Evolutionary conservation across 2,113 vertebrate genomes (phyloP).

Genomic region (Ptychochromis oligacanthus): DNA sequence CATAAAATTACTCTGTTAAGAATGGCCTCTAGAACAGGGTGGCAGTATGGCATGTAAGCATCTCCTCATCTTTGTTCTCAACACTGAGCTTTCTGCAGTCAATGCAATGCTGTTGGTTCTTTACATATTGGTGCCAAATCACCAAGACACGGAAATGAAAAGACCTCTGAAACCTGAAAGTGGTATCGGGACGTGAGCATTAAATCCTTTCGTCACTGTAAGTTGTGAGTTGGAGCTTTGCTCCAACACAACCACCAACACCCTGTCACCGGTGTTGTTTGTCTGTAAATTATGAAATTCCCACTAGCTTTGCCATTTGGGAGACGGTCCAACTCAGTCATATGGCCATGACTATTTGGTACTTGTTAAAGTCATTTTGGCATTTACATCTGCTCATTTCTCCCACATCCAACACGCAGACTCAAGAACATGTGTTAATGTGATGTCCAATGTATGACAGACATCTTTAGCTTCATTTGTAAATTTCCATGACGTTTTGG

Average conservation of each 20-base stretch:
- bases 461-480: background rate
- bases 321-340: background rate
- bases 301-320: background rate
- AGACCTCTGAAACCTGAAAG: background rate
- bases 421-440: background rate
- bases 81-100: background rate
- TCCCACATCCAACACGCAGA: background rate
- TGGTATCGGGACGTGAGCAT: background rate
- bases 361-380: background rate
- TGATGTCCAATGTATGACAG: background rate
- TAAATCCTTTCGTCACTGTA: background rate
- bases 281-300: background rate
- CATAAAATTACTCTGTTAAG: conserved; percentile 1
- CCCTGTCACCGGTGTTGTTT: background rate
- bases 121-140: background rate
- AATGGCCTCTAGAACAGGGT: background rate
- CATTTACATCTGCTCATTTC: background rate
- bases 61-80: background rate
- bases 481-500: background rate
- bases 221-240: background rate
- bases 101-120: background rate
- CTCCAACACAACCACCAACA: background rate
- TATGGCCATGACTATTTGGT: background rate
- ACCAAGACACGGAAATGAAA: background rate
- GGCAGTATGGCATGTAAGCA: background rate